A percentile compares a stretch with the other conserved stretches of the same genome.
Evolutionary conservation across 2,797 vertebrate genomes (phyloP).

Genomic region (Semotilus atromaculatus): DNA sequence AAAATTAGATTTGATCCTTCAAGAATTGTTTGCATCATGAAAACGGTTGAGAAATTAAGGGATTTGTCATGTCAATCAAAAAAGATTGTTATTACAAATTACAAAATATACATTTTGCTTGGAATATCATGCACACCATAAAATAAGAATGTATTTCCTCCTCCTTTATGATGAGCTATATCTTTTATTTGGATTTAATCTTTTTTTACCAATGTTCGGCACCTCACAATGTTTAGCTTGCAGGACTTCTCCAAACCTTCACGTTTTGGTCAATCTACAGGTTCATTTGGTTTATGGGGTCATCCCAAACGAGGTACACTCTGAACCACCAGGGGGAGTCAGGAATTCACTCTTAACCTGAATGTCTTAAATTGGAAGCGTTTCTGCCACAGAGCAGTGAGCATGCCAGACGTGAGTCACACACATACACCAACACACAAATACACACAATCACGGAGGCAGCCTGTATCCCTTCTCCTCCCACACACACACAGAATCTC

Average conservation of each 20-base stretch:
- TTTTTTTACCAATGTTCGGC: not conserved
- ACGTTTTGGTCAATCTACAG: too few species aligned
- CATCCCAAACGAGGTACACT: not conserved
- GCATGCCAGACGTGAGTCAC: constrained; percentile 58
- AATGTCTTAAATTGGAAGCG: constrained; percentile 31
- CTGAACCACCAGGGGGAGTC: constrained; percentile 63
- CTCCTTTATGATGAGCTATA: not conserved
- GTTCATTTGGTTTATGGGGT: not conserved
- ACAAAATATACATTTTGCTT: not conserved
- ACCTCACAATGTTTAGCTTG: not conserved
- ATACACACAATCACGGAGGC: constrained; percentile 40
- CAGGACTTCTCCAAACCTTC: not conserved
- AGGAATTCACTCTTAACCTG: constrained; percentile 56
- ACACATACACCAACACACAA: constrained; percentile 49
- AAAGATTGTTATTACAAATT: not conserved
- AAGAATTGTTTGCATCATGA: not conserved
- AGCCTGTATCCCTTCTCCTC: constrained; percentile 41
- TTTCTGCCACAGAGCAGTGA: constrained; percentile 51
- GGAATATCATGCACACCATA: not conserved
- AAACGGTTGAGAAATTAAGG: not conserved
- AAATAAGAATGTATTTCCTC: not conserved
- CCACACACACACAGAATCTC: constrained; percentile 45
- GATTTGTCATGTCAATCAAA: not conserved
- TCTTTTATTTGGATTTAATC: not conserved
- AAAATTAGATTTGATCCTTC: not conserved